These are phyloP conservation scores for Anas bahamensis DNA, from an alignment of 2,797 vertebrate species.

Conservation along the genomic window DNA sequence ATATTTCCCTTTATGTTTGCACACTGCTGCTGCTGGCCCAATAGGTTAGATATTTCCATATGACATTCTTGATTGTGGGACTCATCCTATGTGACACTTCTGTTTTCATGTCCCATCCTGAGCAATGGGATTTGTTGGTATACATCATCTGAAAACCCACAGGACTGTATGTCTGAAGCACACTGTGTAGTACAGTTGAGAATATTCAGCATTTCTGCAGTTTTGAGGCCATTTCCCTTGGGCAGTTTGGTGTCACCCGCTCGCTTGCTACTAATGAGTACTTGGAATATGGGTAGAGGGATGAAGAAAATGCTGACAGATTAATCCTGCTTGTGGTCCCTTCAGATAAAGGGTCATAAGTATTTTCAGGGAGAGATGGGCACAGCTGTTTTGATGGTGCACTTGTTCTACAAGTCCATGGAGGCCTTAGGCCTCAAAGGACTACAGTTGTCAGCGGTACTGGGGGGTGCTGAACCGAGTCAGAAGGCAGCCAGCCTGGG, in stretches of 20 bases:
- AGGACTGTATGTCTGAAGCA: neutral
- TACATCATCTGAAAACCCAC: neutral
- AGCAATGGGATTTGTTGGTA: neutral
- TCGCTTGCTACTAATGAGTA: neutral
- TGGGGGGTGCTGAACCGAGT: neutral
- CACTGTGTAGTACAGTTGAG: neutral
- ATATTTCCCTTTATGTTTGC: neutral
- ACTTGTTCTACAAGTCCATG: neutral
- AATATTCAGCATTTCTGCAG: neutral
- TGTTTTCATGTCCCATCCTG: neutral
- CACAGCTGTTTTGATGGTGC: neutral
- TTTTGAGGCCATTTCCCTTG: neutral
- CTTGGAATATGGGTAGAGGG: neutral
- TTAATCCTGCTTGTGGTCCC: neutral
- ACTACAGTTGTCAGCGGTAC: neutral
- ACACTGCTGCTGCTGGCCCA: neutral
- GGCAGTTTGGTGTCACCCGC: neutral
- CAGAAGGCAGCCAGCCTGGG: neutral
- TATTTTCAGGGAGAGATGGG: neutral
- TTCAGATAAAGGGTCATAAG: neutral
- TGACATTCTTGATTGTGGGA: neutral
- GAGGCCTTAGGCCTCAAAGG: fast-evolving
- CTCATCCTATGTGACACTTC: neutral
- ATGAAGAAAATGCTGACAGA: neutral
- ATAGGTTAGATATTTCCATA: neutral